phyloP scores from a whole-genome alignment of 2,888 invertebrate species.

The Dioctria linearis region DNA sequence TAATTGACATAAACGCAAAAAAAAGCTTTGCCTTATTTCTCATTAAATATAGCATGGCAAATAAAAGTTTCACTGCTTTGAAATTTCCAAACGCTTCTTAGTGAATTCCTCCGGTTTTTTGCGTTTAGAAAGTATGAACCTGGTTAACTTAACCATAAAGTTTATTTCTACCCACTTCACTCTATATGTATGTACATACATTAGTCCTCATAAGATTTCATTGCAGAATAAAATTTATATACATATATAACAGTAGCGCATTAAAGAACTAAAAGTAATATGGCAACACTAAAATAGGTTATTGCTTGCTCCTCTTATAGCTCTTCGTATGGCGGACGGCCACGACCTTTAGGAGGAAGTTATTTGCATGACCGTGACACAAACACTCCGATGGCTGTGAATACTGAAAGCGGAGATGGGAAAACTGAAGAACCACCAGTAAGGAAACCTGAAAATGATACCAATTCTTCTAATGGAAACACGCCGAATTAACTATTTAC shows the following conservation, averaged over 20 bases:
- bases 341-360: constrained; percentile 68
- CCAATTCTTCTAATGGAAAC: constrained; percentile 8
- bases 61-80: too few species aligned
- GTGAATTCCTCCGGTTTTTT: too few species aligned
- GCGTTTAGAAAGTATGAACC: too few species aligned
- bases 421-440: constrained; percentile 16
- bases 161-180: too few species aligned
- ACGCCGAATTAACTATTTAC: constrained; percentile 7
- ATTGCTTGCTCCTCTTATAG: constrained; percentile 70
- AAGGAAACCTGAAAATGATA: neutral
- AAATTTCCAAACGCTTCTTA: too few species aligned
- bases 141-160: too few species aligned
- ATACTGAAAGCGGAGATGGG: constrained; percentile 32
- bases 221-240: too few species aligned
- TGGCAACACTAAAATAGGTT: constrained; percentile 68
- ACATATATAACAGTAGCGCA: neutral
- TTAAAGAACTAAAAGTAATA: constrained; percentile 15
- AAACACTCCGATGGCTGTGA: constrained; percentile 61
- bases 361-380: constrained; percentile 69
- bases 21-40: too few species aligned
- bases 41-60: too few species aligned
- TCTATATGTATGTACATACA: too few species aligned
- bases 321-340: constrained; percentile 69
- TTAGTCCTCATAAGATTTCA: too few species aligned
- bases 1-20: too few species aligned